Evolutionary conservation across 64 coral and sea anemone species (phyloP).

Genomic region (Stichodactyla helianthus): DNA sequence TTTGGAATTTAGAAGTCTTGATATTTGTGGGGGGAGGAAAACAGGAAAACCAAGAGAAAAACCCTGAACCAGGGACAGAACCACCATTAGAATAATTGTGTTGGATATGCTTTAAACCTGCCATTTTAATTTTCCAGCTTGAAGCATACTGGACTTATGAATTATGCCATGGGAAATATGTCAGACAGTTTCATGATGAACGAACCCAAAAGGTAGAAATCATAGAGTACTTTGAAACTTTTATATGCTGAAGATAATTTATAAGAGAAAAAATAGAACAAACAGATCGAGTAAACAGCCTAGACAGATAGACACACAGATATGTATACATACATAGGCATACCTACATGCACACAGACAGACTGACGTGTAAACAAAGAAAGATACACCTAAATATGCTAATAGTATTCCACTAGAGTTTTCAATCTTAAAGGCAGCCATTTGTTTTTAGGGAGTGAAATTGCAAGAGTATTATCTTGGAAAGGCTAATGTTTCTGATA

Average conservation of each 20-base stretch:
- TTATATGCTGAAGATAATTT: too few species aligned
- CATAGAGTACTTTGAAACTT: too few species aligned
- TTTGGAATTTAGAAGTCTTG: too few species aligned
- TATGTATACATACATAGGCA: too few species aligned
- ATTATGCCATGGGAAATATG: constrained; percentile 85
- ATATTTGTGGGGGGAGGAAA: too few species aligned
- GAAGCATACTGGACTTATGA: constrained; percentile 99
- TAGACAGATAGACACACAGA: background rate
- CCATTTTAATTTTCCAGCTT: constrained; percentile 36
- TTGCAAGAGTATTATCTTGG: constrained; percentile 49
- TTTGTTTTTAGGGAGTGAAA: constrained; percentile 32
- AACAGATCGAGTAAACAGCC: background rate
- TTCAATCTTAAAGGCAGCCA: background rate
- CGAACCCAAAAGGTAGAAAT: constrained; percentile 53
- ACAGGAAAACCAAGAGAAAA: too few species aligned
- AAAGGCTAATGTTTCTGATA: background rate
- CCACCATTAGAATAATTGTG: too few species aligned
- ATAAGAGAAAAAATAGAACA: background rate
- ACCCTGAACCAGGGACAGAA: too few species aligned
- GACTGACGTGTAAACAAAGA: too few species aligned
- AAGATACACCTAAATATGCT: background rate
- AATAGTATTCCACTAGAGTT: background rate
- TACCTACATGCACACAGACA: too few species aligned
- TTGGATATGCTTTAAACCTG: too few species aligned
- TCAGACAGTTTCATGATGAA: constrained; percentile 91